Percentiles rank a stretch among this genome's conserved stretches.
phyloP scores from a whole-genome alignment of 2,888 invertebrate genomes.

The Diarsia mendica region DNA sequence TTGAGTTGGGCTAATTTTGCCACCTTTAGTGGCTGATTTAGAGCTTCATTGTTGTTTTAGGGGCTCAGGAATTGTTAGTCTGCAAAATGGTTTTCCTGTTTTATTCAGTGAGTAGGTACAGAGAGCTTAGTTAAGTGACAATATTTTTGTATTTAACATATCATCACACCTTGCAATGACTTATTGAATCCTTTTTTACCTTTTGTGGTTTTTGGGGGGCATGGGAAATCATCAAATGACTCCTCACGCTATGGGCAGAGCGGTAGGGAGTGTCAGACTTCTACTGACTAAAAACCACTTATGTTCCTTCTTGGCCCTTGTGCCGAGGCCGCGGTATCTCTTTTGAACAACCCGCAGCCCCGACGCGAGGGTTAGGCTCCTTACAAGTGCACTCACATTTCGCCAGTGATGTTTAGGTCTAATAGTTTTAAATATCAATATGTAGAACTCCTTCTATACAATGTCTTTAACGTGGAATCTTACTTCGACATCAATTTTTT shows the following conservation, averaged over 20 bases:
- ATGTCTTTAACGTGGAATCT: not conserved
- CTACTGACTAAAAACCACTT: too few relatives aligned
- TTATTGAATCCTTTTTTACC: too few relatives aligned
- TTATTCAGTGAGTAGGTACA: not conserved
- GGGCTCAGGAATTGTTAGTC: not conserved
- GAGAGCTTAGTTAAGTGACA: not conserved
- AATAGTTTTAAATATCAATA: not conserved
- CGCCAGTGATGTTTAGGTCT: not conserved
- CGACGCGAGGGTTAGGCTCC: too few relatives aligned
- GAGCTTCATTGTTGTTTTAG: not conserved
- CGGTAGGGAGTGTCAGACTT: too few relatives aligned
- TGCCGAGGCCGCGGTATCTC: too few relatives aligned
- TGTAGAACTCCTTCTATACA: not conserved
- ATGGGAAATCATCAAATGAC: too few relatives aligned
- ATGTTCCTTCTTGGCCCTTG: too few relatives aligned
- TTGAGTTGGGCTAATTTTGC: constrained; percentile 46
- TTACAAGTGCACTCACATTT: not conserved
- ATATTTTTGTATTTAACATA: not conserved
- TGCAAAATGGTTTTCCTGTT: not conserved
- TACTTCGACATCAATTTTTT: too few relatives aligned
- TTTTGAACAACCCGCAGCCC: too few relatives aligned
- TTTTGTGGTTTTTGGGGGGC: too few relatives aligned
- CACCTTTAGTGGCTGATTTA: constrained; percentile 2
- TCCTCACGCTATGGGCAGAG: too few relatives aligned
- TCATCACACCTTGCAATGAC: not conserved